Evolutionary conservation across 2,888 invertebrate species (phyloP), one percentile per base, ranked within the genome.

Genomic region (Cantharis rustica): DNA sequence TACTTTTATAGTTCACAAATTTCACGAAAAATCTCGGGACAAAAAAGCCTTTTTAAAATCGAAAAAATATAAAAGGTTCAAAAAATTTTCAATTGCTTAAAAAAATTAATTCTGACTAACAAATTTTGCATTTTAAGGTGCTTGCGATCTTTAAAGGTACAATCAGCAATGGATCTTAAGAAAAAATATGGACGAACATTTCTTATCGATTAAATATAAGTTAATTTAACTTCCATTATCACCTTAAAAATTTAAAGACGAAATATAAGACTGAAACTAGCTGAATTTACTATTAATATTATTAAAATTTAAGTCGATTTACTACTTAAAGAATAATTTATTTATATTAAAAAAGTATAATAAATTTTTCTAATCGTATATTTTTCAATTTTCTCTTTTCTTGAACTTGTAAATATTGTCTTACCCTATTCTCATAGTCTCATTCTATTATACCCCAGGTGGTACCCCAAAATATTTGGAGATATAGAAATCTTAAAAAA

Each of bases 1-100:
- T 86, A 94, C 94, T 10, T 98, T 96, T 89, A 95, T 96, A 77
- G 92, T 97, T 77, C 97, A 97, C 89, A 94, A 95, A 88, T 95
- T 96, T 47, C 97, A 97, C 88, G 94, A 96, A 7, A 72, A 23
- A 23, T 69, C 69, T 15, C 9, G 5, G 1, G 47, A 69, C 10
- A 66, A 66, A 66, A 4, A 9, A 11, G 16, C 13, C 13, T 66
- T 66, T 66, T 16, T 20, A 13, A 20, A 13, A 23, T 20, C 17
- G 3, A 66, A 2, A 3, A 66, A 66, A n/a, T 66, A 66, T 23
- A 66, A 66, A 66, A 23, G 5, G 64, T n/a, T n/a, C n/a, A n/a
- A n/a, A n/a, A n/a, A n/a, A n/a, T n/a, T n/a, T n/a, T n/a, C n/a
- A n/a, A n/a, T n/a, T n/a, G n/a, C n/a, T n/a, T n/a, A n/a, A n/a